Percentiles rank a stretch among this genome's conserved stretches.
Evolutionary conservation across 2,888 invertebrate species (phyloP).

Genomic region (Venustoraphidia nigricollis): DNA sequence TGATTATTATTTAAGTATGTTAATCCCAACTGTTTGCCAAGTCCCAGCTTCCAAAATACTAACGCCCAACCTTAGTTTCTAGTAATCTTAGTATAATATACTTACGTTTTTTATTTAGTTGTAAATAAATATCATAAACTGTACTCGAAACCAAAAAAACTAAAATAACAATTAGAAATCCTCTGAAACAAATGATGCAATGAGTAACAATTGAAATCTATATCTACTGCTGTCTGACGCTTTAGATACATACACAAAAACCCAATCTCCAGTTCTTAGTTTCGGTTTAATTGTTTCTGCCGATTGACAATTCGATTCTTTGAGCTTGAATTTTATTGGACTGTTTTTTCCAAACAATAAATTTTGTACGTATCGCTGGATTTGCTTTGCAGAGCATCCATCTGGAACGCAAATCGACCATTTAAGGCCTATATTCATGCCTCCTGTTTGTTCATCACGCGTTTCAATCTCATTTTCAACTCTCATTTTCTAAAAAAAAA

Average conservation of each 20-base stretch:
- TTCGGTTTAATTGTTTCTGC: background rate
- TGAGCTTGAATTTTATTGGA: background rate
- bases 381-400: background rate
- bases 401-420: slow-evolving; percentile 4
- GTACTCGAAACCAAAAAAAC: slow-evolving; percentile 11
- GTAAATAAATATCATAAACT: slow-evolving; percentile 11
- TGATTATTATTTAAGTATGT: no score
- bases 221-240: no score
- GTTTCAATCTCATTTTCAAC: no score
- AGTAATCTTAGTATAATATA: background rate
- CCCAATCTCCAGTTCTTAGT: slow-evolving; percentile 1
- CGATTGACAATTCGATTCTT: background rate
- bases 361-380: background rate
- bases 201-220: no score
- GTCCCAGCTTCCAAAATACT: no score
- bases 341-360: no score
- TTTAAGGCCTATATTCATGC: no score
- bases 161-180: background rate
- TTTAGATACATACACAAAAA: background rate
- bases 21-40: no score
- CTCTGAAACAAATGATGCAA: background rate
- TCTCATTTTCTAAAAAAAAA: no score
- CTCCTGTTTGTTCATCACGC: no score
- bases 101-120: slow-evolving; percentile 11
- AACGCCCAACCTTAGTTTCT: no score